These are phyloP conservation scores for Molossus molossus DNA, from an alignment of 2,797 vertebrate species.

Conservation along the genomic window DNA sequence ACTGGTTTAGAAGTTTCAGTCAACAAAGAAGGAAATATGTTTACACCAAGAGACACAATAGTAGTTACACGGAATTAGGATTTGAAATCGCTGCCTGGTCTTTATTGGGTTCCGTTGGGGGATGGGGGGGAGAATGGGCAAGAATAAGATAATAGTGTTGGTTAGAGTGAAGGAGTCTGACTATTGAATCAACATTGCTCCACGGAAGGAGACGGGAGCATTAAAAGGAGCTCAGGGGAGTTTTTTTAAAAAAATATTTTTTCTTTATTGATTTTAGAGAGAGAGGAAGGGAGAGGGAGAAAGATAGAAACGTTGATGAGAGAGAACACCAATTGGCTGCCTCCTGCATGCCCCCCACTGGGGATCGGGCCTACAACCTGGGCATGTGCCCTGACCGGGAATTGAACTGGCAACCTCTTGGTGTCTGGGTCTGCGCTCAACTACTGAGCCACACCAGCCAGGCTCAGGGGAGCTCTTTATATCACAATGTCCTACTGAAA, in stretches of 20 bases:
- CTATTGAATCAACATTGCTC: neutral
- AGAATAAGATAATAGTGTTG: neutral
- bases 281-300: no score
- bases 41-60: neutral
- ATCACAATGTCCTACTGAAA: neutral
- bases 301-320: no score
- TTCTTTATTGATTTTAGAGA: no score
- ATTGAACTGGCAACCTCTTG: no score
- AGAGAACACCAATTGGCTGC: no score
- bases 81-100: neutral
- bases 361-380: no score
- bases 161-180: neutral
- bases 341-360: no score
- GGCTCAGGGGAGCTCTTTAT: neutral
- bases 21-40: neutral
- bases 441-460: no score
- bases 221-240: neutral
- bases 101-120: neutral
- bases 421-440: no score
- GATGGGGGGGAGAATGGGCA: fast-evolving
- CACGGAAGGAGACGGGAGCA: no score
- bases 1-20: neutral
- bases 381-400: no score
- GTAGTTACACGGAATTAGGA: neutral
- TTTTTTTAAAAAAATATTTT: neutral